Evolutionary conservation across 1,140 invertebrate species (phyloP).

Genomic region (Drosophila repleta): DNA sequence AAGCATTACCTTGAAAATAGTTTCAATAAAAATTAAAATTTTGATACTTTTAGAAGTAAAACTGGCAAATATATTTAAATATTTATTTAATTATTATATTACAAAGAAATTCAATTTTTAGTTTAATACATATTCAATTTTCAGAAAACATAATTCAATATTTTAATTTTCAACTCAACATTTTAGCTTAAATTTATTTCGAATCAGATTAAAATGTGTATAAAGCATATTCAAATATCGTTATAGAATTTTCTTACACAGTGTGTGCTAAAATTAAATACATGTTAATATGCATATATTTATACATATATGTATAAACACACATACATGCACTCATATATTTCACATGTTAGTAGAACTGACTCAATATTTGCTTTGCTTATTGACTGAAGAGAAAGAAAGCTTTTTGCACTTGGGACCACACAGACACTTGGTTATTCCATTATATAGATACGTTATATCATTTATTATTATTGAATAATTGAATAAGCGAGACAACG

Average conservation of each 20-base stretch:
- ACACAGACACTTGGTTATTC: slow-evolving; percentile 47
- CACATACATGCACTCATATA: slow-evolving; percentile 4
- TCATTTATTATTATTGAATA: slow-evolving; percentile 76
- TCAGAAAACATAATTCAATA: no score
- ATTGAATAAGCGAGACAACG: slow-evolving; percentile 54
- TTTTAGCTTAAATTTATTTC: no score
- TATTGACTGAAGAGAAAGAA: slow-evolving; percentile 34
- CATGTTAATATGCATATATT: not conserved
- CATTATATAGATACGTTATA: slow-evolving; percentile 41
- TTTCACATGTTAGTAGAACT: slow-evolving; percentile 14
- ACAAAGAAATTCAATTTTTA: no score
- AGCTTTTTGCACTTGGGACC: slow-evolving; percentile 55
- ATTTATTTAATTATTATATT: no score
- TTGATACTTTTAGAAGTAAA: not conserved
- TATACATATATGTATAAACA: not conserved
- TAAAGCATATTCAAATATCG: no score
- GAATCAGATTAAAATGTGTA: no score
- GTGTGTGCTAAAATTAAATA: slow-evolving; percentile 1
- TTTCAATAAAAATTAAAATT: no score
- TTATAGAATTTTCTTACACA: no score
- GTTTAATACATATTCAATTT: no score
- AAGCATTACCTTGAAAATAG: no score
- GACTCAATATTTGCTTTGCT: slow-evolving; percentile 39
- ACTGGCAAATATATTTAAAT: no score
- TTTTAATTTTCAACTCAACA: no score